phyloP scores from a whole-genome alignment of 2,113 vertebrate species.

The Neoarius graeffei region DNA sequence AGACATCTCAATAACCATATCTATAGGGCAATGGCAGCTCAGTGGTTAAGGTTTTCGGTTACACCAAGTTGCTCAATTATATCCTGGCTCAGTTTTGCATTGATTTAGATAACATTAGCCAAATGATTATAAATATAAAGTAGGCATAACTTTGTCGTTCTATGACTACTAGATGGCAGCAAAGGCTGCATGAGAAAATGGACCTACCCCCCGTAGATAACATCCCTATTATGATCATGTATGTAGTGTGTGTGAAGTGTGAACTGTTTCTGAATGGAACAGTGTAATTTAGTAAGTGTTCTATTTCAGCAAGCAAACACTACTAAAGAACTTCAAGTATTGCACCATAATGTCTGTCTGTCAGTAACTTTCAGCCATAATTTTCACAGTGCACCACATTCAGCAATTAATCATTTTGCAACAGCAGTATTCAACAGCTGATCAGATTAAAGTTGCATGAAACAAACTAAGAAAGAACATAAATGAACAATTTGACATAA shows the following conservation, averaged over 20 bases:
- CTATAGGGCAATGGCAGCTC: neutral
- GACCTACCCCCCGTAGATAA: too few species aligned
- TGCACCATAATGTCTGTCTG: neutral
- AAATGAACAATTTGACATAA: neutral
- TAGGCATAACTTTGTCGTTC: neutral
- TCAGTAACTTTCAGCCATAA: too few species aligned
- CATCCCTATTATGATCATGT: too few species aligned
- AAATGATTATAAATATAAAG: too few species aligned
- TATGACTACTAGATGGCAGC: neutral
- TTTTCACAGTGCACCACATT: too few species aligned
- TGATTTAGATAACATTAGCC: too few species aligned
- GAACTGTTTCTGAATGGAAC: neutral
- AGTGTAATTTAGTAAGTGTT: neutral
- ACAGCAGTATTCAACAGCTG: neutral
- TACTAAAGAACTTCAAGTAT: neutral
- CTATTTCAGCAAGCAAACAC: neutral
- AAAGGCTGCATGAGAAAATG: neutral
- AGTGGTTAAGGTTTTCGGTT: neutral
- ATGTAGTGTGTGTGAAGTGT: neutral
- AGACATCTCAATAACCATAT: neutral
- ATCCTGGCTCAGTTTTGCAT: too few species aligned
- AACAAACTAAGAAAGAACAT: neutral
- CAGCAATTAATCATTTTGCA: too few species aligned
- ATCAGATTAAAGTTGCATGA: neutral
- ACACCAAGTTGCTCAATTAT: neutral